A percentile compares a stretch with the other conserved stretches of the same genome.
These are phyloP conservation scores for Luidia sarsii DNA, from an alignment of 53 echinoderm and acorn worm species.

Conservation along the genomic window DNA sequence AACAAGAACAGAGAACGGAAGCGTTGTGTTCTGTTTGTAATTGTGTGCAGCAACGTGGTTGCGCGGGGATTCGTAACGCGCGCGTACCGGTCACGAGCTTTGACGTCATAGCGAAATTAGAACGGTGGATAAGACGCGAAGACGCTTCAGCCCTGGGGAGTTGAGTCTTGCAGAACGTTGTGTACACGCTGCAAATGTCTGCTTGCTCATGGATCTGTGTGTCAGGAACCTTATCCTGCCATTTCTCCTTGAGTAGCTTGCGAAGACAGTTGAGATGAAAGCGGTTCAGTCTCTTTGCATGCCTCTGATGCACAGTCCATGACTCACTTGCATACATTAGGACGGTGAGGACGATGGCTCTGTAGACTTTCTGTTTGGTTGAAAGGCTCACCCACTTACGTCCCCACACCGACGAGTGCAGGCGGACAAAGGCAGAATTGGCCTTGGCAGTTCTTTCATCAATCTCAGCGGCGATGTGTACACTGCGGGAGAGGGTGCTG, in stretches of 20 bases:
- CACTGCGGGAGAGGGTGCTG: constrained; percentile 36
- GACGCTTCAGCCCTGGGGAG: too few species aligned
- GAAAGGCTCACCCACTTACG: not conserved
- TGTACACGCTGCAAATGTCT: too few species aligned
- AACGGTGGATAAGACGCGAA: too few species aligned
- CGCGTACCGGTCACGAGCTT: too few species aligned
- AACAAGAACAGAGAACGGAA: too few species aligned
- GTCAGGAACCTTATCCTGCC: constrained; percentile 5
- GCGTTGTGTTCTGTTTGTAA: too few species aligned
- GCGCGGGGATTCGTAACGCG: too few species aligned
- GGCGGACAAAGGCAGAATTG: not conserved
- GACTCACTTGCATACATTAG: constrained; percentile 12
- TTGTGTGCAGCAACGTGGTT: too few species aligned
- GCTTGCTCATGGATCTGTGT: too few species aligned
- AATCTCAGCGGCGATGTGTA: constrained; percentile 18
- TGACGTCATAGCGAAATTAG: too few species aligned
- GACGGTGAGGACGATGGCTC: not conserved
- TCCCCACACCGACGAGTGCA: not conserved
- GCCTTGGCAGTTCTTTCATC: not conserved
- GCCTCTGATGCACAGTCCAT: constrained; percentile 6
- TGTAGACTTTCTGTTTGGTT: not conserved
- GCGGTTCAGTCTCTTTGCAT: not conserved
- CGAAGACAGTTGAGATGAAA: constrained; percentile 22
- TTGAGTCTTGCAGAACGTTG: too few species aligned
- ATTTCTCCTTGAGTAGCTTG: not conserved